Base-by-base conservation (phyloP, 2,797 vertebrate genomes). In the Urosaurus nigricauda region DNA sequence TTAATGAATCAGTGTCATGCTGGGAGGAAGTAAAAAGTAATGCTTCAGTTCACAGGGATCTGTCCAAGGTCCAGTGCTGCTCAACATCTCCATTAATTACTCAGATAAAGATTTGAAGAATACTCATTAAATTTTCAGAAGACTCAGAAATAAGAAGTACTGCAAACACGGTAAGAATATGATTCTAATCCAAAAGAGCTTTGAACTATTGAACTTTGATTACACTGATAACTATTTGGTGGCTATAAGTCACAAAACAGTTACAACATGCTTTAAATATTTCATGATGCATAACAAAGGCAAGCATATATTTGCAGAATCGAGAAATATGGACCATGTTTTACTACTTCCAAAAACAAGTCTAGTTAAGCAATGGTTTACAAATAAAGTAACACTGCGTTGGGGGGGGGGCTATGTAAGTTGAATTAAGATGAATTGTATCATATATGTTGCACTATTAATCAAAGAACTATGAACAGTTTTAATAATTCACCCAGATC, bases 1-100 rank as follows among this genome's bases (percentile, higher is more conserved):
- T 89, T 89, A 89, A 89, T 82, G 84, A 79, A 89, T 89, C 88
- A 89, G 79, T 83, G 88, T 89, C 88, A 85, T 83, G 84, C 88
- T 77, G 79, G 84, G 88, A 89, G 88, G 88, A 89, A 83, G 88
- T 78, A 81, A 86, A 82, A 83, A 77, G 84, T 35, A 78, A 89
- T 83, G 84, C 84, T 89, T 77, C 88, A 89, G 79, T 89, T 89
- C 88, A 89, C 84, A 86, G 79, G 84, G 88, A 89, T 83, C 79
- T 89, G 70, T 83, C 88, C 60, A 83, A 68, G 79, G 88, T 89
- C 88, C 88, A 89, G 70, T 82, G 78, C 70, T 86, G 79, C 83
- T 86, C 71, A 68, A 83, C 84, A 58, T 86, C 84, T 89, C 84
- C 58, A 86, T 89, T 89, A 89, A 89, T 89, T 82, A 86, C 88